Evolutionary conservation across 2,797 vertebrate genomes (phyloP).

Genomic region (Remorina albescens): DNA sequence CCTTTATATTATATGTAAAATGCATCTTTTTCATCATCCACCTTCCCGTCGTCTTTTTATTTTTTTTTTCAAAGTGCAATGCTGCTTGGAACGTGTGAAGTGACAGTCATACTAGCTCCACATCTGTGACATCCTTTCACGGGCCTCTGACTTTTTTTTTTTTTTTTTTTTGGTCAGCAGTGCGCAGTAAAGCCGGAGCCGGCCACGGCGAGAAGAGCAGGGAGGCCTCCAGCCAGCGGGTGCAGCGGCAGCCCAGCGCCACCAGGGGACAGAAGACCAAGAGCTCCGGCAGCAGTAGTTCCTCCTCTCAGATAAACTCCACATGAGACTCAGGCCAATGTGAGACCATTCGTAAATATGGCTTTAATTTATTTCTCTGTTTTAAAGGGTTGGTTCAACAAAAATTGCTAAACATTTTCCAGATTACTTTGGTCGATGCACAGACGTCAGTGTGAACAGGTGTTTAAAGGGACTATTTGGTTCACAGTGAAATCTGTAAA

Average conservation of each 20-base stretch:
- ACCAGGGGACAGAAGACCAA: constrained; percentile 92
- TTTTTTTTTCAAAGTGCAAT: not conserved
- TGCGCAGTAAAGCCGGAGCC: constrained; percentile 87
- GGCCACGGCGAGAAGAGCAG: constrained; percentile 84
- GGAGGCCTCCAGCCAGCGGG: constrained; percentile 90
- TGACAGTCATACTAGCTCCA: not conserved
- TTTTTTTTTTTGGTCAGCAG: constrained; percentile 70
- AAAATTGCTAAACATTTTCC: not conserved
- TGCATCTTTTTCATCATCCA: not conserved
- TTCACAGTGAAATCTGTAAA: not conserved
- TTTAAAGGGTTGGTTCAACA: constrained; percentile 16
- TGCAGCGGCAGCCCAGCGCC: constrained; percentile 91
- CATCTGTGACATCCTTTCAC: not conserved
- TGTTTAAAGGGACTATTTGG: not conserved
- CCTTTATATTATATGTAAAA: not conserved
- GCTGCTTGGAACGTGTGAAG: not conserved
- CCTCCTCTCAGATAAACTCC: constrained; percentile 86
- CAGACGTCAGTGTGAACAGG: not conserved
- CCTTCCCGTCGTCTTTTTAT: not conserved
- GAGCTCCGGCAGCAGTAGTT: constrained; percentile 88
- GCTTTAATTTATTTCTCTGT: constrained; percentile 18
- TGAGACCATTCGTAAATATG: constrained; percentile 45
- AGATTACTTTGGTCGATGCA: not conserved
- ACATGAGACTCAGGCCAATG: constrained; percentile 33
- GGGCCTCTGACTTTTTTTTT: constrained; percentile 35